Percentiles rank a stretch among this genome's conserved stretches.
phyloP scores from a whole-genome alignment of 2,888 invertebrate species.

The Lottia scabra region DNA sequence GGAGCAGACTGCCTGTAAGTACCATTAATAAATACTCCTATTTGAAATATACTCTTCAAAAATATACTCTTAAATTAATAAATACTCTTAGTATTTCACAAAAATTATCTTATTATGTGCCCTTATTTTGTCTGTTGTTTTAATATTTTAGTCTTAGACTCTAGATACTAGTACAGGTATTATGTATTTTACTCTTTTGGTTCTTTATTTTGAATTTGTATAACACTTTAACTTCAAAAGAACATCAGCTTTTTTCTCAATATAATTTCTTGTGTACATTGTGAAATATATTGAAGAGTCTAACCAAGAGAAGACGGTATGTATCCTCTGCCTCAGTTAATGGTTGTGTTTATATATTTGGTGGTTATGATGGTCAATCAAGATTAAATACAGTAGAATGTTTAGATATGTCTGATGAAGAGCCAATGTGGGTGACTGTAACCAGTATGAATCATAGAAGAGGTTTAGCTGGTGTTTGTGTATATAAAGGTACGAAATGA shows the following conservation, averaged over 20 bases:
- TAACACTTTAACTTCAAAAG: too few species aligned
- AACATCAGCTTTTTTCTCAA: too few species aligned
- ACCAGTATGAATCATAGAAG: slow-evolving; percentile 64
- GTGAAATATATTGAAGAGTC: too few species aligned
- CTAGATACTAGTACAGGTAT: too few species aligned
- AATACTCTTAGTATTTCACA: too few species aligned
- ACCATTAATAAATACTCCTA: not conserved
- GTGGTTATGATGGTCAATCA: slow-evolving; percentile 66
- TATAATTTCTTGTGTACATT: too few species aligned
- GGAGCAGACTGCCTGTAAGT: slow-evolving; percentile 62
- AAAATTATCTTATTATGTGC: too few species aligned
- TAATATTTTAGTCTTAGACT: too few species aligned
- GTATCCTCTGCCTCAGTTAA: slow-evolving; percentile 64
- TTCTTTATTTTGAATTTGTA: not conserved
- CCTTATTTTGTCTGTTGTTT: too few species aligned
- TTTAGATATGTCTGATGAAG: slow-evolving; percentile 59
- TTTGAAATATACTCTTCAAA: too few species aligned
- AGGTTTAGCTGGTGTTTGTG: slow-evolving; percentile 66
- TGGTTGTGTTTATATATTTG: slow-evolving; percentile 64
- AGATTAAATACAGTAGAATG: slow-evolving; percentile 64
- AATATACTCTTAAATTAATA: too few species aligned
- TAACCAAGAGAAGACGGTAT: slow-evolving; percentile 61
- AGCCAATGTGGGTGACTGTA: slow-evolving; percentile 60
- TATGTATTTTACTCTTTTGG: too few species aligned
- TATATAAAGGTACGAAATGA: slow-evolving; percentile 65